Conservation (phyloP, 2,888 invertebrate species). For the Ommatoiulus sabulosus region DNA sequence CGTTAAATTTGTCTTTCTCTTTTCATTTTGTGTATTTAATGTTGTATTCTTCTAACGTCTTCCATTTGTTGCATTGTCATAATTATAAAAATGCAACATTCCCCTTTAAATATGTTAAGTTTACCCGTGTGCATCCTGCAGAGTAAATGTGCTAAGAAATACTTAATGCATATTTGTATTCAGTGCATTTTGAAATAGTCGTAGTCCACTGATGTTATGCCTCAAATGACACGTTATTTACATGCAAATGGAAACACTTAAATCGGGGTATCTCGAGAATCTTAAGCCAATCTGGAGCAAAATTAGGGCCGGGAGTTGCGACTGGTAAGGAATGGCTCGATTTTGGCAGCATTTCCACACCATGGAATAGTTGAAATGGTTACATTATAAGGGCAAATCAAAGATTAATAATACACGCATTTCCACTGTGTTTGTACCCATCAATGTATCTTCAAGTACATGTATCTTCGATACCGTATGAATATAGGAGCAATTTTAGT, state of each 20-base stretch:
- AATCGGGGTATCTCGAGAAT: not conserved
- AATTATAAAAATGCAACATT: not conserved
- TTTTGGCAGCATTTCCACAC: too few species aligned
- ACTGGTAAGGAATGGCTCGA: too few species aligned
- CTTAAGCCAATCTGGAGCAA: not conserved
- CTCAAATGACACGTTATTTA: not conserved
- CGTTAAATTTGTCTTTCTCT: too few species aligned
- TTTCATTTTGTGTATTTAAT: too few species aligned
- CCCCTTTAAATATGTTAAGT: too few species aligned
- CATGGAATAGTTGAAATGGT: too few species aligned
- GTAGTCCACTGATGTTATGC: not conserved
- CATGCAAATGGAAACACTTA: not conserved
- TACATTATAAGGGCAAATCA: too few species aligned
- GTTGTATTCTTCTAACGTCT: not conserved
- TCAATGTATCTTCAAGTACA: too few species aligned
- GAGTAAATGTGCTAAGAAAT: not conserved
- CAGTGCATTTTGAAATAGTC: not conserved
- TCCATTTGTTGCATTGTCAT: not conserved
- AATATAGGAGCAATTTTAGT: too few species aligned
- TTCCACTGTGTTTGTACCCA: too few species aligned
- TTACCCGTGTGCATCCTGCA: not conserved
- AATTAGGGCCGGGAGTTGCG: not conserved
- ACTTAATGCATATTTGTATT: not conserved
- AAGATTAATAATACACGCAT: too few species aligned
- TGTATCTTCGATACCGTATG: too few species aligned